These are phyloP conservation scores for Polyommatus icarus DNA, from an alignment of 2,888 invertebrate genomes.

Conservation along the genomic window DNA sequence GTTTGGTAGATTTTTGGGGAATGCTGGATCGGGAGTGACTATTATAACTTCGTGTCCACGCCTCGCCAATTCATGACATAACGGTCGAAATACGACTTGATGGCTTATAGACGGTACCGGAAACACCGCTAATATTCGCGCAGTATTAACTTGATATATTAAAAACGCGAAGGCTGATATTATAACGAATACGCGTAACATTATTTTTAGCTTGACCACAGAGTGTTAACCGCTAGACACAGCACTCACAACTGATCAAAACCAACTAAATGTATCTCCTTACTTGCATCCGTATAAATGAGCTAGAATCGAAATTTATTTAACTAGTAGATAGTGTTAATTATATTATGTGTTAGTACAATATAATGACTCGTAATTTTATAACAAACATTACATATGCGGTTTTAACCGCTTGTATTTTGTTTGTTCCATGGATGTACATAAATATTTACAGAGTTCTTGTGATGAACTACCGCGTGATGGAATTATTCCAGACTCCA, in stretches of 20 bases:
- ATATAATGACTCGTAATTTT: not conserved
- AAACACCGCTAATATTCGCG: slow-evolving; percentile 52
- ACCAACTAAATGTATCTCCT: not conserved
- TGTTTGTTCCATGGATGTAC: no score
- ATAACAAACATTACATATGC: not conserved
- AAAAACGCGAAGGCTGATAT: not conserved
- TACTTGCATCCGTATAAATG: not conserved
- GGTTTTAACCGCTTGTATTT: not conserved
- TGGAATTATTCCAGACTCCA: not conserved
- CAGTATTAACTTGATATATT: not conserved
- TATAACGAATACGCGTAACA: not conserved
- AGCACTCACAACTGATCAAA: not conserved
- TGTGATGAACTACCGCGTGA: not conserved
- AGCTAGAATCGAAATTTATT: not conserved
- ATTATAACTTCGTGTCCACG: slow-evolving; percentile 59
- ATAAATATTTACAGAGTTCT: not conserved
- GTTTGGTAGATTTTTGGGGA: slow-evolving; percentile 51
- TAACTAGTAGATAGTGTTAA: not conserved
- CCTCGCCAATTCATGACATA: slow-evolving; percentile 51
- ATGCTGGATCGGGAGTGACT: slow-evolving; percentile 52
- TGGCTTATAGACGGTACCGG: slow-evolving; percentile 58
- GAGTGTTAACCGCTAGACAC: not conserved
- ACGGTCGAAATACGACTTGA: slow-evolving; percentile 45
- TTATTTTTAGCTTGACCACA: not conserved
- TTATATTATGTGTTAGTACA: not conserved